Evolutionary conservation across 2,797 vertebrate species (phyloP), one percentile per base, ranked within the genome.

Genomic region (Pagetopsis macropterus): DNA sequence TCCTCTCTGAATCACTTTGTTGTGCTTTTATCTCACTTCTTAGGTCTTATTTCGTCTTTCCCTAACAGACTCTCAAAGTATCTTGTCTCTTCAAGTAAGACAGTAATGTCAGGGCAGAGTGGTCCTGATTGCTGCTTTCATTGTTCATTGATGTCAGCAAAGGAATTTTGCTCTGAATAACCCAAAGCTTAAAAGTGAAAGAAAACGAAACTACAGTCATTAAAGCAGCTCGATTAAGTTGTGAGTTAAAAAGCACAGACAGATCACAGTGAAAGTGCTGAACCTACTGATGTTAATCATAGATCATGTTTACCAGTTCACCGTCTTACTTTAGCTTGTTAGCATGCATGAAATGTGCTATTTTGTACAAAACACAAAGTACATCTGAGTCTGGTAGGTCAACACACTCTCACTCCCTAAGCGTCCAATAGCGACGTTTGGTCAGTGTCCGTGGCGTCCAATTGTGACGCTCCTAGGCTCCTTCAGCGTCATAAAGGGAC

Each of bases 101-200:
- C 16, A 31, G 37, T 51, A 7, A 45, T 46, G 27, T 56, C 9
- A 43, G 46, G 46, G 33, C 19, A 37, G 43, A 41, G 3, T 45
- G 19, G 11, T 49, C 41, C 43, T 21, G 3, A 48, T 60, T 56
- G 15, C 46, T 64, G 54, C 31, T 63, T 57, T 69, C 41, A 16
- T 68, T 43, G 19, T 19, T 37, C 6, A 31, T 67, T 54, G 31
- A 61, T 59, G 11, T 3, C 3, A 2, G 4, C 9, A 11, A 40
- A 52, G 13, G n/a, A 50, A 51, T 48, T 59, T 60, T 67, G 1
- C 5, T 52, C 17, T 31, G 44, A 10, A 67, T 43, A 16, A 48
- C 10, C 33, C 33, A 37, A 37, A 37, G 33, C 33, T 37, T 37
- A 37, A n/a, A 15, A 49, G 12, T 17, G 5, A 59, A 66, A 52